Evolutionary conservation across 37 sponge, comb jelly and placozoan species (phyloP), one percentile per base, ranked within the genome.

Genomic region (Cladorhizidae sp.): DNA sequence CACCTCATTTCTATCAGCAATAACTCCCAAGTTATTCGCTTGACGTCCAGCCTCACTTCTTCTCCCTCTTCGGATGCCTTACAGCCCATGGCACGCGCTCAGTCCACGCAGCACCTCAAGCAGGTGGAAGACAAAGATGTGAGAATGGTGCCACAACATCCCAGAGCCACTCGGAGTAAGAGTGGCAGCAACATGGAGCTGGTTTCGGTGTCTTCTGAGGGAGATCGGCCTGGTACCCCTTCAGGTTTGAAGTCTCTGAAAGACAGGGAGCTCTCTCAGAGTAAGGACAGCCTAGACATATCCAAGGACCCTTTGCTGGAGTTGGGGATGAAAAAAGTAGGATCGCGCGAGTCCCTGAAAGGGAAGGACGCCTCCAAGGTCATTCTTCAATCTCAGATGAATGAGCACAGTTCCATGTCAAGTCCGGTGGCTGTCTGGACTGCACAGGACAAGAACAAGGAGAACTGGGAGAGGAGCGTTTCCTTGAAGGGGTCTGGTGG

Each of bases 51-150:
- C 5, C 14, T 61, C 62, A n/a, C 8, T 45, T 9, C 9, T 45
- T 45, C 49, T 45, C 9, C 49, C 9, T 45, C 49, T 12, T 45
- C 9, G 49, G 49, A 45, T 45, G 5, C 49, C 9, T 45, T 9
- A 5, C 64, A 57, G 62, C 74, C 74, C 25, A 63, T 82, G 5
- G 74, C 54, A 28, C 42, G 49, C 3, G 83, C 83, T 36, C 62
- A 9, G 20, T 82, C 83, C 36, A 64, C 64, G 17, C 83, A 82
- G 65, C 83, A 82, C 51, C 72, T 81, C 57, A 71, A 39, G 18
- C 2, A 45, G 64, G 72, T 54, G 21, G 52, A 50, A 2, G 40
- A 45, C 28, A 17, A 28, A 1, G 56, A 79, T 11, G 69, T 31
- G 9, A 26, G 31, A 12, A 9, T 9, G 12, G 8, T 36, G 2